Evolutionary conservation across 2,113 vertebrate species (phyloP), one percentile per base, ranked within the genome.

Genomic region (Neotragus moschatus): DNA sequence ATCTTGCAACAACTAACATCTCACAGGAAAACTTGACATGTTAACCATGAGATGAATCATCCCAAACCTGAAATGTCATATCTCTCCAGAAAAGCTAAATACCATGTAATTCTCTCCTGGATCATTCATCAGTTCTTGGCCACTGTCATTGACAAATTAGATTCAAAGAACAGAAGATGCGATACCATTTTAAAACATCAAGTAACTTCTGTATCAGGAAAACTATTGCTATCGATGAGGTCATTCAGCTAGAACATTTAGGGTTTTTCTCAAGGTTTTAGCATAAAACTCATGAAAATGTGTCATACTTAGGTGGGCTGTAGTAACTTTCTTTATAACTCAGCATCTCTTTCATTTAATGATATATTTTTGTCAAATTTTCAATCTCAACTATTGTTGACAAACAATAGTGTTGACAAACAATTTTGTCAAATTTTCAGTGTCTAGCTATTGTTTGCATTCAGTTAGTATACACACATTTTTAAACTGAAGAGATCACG

Each of bases 71-170:
- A 97, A 92, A 95, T 96, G 75, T 85, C 91, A 49, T 61, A 14
- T 82, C 75, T 97, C 60, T 70, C n/a, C 33, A 90, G 63, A 90
- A 90, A 81, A 97, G 43, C 39, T 97, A 97, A 96, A 93, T 93
- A 94, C 63, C 63, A 85, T 55, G 26, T 84, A 85, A 91, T 96
- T 97, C 75, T 96, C 47, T 77, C 30, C 26, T 80, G 47, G 25
- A 75, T 45, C 66, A 82, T 88, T 75, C 55, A 88, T 96, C 84
- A 91, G n/a, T 96, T 92, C 66, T 80, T 92, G 47, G 63, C 39
- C 82, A 77, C 12, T 77, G 47, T 90, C 30, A 47, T 16, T 92
- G 55, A 95, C 25, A 95, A 39, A 85, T 88, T 81, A 90, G n/a
- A 21, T 92, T 77, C n/a, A 70, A 77, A 90, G 47, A 85, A 84